Evolutionary conservation across 1,140 invertebrate genomes (phyloP), one percentile per base, ranked within the genome.

Genomic region (Archivesica marissinica): DNA sequence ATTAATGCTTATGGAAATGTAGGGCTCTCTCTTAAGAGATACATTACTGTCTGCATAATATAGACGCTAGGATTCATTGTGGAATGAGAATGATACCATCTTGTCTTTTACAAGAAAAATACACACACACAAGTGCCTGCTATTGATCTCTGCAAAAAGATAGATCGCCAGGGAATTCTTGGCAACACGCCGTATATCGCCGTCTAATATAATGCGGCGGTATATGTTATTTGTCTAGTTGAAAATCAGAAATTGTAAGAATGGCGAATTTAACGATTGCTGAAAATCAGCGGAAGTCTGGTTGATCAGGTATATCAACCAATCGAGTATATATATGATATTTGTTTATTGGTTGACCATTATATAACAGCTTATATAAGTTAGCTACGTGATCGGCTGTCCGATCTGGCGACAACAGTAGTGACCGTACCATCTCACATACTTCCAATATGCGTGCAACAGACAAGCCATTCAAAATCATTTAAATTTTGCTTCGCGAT

Each of bases 51-150:
- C 7, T 64, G 28, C 33, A 35, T 20, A 13, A 64, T 64, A 35
- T 33, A 64, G 59, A 64, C 59, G 15, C 59, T 33, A 64, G 25
- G 59, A 33, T 30, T 30, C 7, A 64, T 35, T 64, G 59, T 64
- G 38, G 9, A 64, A 64, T 35, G 59, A n/a, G 30, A 64, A 64
- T 64, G 33, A 64, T 64, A 25, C n/a, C 30, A 33, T 25, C 59
- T 64, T 35, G 33, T 33, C 28, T 64, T 64, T 33, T 20, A 11
- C 59, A 17, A 33, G n/a, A 35, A 64, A 25, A 64, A 64, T n/a
- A n/a, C n/a, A n/a, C n/a, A 15, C 38, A 64, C 23, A 25, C 30
- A 64, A 35, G 23, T 35, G 59, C 23, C 59, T 64, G 28, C 17
- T 64, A 64, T 64, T 64, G 59, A 64, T 64, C 59, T 64, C n/a